phyloP scores from a whole-genome alignment of 2,113 vertebrate species.

The Thamnophis sirtalis region DNA sequence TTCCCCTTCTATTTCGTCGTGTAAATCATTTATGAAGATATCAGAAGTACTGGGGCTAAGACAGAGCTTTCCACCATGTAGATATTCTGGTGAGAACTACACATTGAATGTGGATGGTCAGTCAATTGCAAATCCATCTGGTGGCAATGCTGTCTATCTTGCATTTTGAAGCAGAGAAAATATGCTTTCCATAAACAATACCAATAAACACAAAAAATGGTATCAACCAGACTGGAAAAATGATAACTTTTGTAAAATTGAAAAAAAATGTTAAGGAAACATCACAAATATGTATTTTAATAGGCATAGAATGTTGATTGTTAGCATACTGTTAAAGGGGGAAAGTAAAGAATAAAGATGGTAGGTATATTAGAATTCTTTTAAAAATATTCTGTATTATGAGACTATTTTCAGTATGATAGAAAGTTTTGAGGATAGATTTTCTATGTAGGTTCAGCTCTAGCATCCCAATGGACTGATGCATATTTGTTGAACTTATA shows the following conservation, averaged over 20 bases:
- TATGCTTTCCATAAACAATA: not conserved
- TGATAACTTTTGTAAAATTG: not conserved
- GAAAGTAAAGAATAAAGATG: not conserved
- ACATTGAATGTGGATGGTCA: no score
- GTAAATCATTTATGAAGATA: no score
- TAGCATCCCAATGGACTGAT: not conserved
- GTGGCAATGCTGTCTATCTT: no score
- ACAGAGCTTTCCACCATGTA: no score
- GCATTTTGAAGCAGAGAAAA: not conserved
- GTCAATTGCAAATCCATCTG: no score
- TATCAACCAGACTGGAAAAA: not conserved
- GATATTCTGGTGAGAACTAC: no score
- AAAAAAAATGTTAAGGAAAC: not conserved
- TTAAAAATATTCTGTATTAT: not conserved
- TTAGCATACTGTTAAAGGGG: not conserved
- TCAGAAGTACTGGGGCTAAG: no score
- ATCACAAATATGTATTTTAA: not conserved
- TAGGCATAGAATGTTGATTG: not conserved
- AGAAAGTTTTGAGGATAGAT: not conserved
- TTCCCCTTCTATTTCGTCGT: no score
- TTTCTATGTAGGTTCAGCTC: not conserved
- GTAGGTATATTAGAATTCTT: not conserved
- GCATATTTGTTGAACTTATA: not conserved
- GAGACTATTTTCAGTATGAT: not conserved
- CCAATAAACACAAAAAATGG: not conserved